Base-by-base conservation (phyloP, 2,797 vertebrate species). In the Podarcis siculus region DNA sequence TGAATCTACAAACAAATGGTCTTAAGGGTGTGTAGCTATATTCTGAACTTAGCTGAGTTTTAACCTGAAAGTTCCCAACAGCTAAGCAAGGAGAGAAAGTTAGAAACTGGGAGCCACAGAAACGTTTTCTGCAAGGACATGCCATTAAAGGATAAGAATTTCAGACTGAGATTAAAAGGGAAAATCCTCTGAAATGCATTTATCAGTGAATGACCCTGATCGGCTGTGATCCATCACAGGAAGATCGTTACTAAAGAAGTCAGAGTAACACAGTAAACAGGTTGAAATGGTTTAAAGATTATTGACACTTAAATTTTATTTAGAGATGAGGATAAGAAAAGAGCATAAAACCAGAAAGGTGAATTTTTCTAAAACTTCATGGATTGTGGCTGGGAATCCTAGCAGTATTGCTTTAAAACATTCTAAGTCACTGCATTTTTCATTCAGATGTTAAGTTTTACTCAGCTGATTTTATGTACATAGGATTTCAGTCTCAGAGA, bases 171-270 rank as follows among this genome's bases (percentile, higher is more conserved):
- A 96, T 93, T 93, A 93, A 95, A 85, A 88, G 72, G 8, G 3
- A 95, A 96, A 97, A 96, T 97, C 95, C 94, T 95, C 93, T 95
- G 92, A 96, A 96, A 96, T 95, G 89, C 91, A 8, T 96, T 97
- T 97, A 97, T 96, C 96, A 96, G 95, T 90, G 93, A 95, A 94
- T 96, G 94, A 96, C 96, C 93, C 95, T 95, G 95, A 96, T 96
- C 95, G 93, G 86, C 93, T 92, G 84, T 94, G 94, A 94, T 95
- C 93, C 91, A 93, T 96, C 95, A 93, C 92, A 92, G 83, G 76
- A 89, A 93, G 95, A 96, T 96, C 92, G 90, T 82, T 92, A 91
- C 86, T 90, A 87, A 23, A 90, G 83, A 95, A 92, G 4, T 96
- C 94, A 96, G 90, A 78, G 86, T 87, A 91, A 90, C 89, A 87